Conservation (phyloP, 2,888 invertebrate genomes). For the Eudasyphora cyanicolor region DNA sequence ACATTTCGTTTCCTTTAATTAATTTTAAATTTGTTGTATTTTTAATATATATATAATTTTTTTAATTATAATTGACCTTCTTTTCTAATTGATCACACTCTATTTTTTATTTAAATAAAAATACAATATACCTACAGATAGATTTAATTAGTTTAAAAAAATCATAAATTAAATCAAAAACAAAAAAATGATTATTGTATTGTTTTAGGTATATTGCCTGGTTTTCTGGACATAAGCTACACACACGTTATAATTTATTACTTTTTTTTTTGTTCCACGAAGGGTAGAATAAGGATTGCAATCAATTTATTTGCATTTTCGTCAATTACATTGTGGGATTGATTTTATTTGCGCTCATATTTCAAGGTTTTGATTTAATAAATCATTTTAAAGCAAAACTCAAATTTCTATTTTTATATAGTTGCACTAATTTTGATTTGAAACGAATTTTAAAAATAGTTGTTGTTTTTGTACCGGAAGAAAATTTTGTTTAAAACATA, state of each 20-base stretch:
- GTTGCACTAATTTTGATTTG: constrained; percentile 36
- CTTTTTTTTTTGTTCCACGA: background rate
- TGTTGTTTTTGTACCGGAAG: background rate
- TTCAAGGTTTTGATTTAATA: constrained; percentile 65
- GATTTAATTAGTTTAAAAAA: constrained; percentile 15
- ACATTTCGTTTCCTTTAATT: constrained; percentile 21
- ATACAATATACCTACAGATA: background rate
- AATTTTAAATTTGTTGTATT: constrained; percentile 39
- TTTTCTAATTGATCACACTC: constrained; percentile 69
- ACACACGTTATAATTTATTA: constrained; percentile 13
- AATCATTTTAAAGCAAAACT: constrained; percentile 45
- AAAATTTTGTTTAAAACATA: background rate
- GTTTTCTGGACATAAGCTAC: constrained; percentile 19
- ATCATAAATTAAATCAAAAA: constrained; percentile 16
- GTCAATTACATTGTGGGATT: background rate
- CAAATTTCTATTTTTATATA: background rate
- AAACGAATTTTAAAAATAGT: constrained; percentile 4
- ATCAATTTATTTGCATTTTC: background rate
- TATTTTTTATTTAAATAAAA: constrained; percentile 44
- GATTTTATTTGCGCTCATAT: background rate
- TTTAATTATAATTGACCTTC: constrained; percentile 69
- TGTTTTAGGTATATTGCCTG: background rate
- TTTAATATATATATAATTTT: constrained; percentile 37
- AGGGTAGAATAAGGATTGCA: constrained; percentile 25
- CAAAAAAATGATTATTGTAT: constrained; percentile 45